A percentile compares a stretch with the other conserved stretches of the same genome.
Evolutionary conservation across 2,888 invertebrate genomes (phyloP).

Genomic region (Agrochola circellaris): DNA sequence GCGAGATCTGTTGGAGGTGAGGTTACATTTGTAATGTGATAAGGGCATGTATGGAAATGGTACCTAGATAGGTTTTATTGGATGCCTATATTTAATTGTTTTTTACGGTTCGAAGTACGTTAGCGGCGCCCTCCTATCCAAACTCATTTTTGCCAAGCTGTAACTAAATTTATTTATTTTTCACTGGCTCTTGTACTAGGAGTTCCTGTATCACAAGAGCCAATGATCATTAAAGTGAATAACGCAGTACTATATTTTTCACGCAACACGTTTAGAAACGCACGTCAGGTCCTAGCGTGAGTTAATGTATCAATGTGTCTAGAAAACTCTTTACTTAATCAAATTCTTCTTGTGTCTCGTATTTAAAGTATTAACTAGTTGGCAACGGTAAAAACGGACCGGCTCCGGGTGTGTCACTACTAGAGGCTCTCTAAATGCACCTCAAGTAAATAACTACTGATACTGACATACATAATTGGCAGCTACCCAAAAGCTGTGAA

Average conservation of each 20-base stretch:
- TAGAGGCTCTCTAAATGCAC: not conserved
- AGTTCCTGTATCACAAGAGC: no score
- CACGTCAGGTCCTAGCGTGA: not conserved
- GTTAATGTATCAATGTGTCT: not conserved
- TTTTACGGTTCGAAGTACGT: no score
- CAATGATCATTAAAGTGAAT: not conserved
- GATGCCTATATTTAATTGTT: not conserved
- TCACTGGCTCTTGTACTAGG: no score
- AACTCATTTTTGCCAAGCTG: no score
- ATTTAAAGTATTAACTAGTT: not conserved
- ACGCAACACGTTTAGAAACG: not conserved
- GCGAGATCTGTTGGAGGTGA: constrained; percentile 79
- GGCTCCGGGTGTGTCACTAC: not conserved
- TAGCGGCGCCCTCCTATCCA: no score
- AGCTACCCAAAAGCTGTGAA: constrained; percentile 5
- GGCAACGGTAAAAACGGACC: not conserved
- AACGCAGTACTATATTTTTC: not conserved
- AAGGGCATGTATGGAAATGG: not conserved
- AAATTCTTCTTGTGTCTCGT: not conserved
- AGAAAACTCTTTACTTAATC: not conserved
- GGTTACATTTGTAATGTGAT: constrained; percentile 20
- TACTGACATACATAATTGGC: constrained; percentile 10
- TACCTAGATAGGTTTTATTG: not conserved
- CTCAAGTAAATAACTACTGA: not conserved
- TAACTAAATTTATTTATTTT: no score